Conservation (phyloP, 2,888 invertebrate species). For the Trichopria drosophilae region DNA sequence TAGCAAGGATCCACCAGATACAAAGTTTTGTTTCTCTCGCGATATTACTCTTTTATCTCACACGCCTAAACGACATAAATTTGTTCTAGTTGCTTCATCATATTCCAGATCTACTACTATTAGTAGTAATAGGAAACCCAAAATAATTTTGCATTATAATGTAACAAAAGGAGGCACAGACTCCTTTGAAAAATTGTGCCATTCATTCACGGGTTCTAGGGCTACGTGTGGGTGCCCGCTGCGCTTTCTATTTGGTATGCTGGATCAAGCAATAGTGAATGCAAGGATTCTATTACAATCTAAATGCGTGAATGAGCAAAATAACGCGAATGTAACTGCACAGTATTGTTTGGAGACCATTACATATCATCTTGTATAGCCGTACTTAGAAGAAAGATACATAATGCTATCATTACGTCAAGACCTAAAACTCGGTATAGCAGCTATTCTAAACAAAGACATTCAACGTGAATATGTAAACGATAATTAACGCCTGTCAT, state of each 20-base stretch:
- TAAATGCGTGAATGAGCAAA: too few species aligned
- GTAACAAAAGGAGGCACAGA: slow-evolving; percentile 36
- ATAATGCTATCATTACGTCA: neutral
- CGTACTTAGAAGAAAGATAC: neutral
- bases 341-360: neutral
- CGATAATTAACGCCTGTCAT: too few species aligned
- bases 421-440: neutral
- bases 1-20: slow-evolving; percentile 23
- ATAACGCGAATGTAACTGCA: neutral
- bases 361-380: neutral
- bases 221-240: slow-evolving; percentile 35
- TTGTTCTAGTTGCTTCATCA: neutral
- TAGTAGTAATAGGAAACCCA: slow-evolving; percentile 3
- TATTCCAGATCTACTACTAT: neutral
- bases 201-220: slow-evolving; percentile 20
- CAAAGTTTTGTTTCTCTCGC: slow-evolving; percentile 36
- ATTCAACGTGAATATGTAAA: too few species aligned
- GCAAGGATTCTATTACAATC: too few species aligned
- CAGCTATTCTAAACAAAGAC: neutral
- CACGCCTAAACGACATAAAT: slow-evolving; percentile 21
- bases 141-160: slow-evolving; percentile 9
- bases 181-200: slow-evolving; percentile 35
- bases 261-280: slow-evolving; percentile 29
- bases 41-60: slow-evolving; percentile 42
- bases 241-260: slow-evolving; percentile 32